A percentile compares a stretch with the other conserved stretches of the same genome.
Conservation (phyloP, 2,888 invertebrate species). For the Parascotia fuliginaria region DNA sequence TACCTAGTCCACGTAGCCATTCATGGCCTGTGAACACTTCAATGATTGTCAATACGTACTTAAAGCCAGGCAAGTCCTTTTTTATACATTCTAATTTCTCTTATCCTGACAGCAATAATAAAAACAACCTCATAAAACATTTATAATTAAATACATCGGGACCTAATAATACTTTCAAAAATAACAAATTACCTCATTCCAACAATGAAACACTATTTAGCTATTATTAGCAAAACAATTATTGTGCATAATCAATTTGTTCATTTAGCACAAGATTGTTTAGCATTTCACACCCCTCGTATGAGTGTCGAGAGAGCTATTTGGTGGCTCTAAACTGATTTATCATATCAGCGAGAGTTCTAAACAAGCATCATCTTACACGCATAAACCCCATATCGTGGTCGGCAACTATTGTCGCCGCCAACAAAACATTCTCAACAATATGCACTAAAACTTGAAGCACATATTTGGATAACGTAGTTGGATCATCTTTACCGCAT, state of each 20-base stretch:
- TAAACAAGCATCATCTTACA: slow-evolving; percentile 85
- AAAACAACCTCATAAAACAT: no score
- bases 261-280: slow-evolving; percentile 77
- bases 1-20: no score
- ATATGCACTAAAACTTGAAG: slow-evolving; percentile 72
- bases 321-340: slow-evolving; percentile 80
- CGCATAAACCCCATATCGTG: slow-evolving; percentile 81
- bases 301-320: slow-evolving; percentile 76
- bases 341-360: slow-evolving; percentile 81
- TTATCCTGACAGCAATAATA: no score
- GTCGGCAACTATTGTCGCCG: slow-evolving; percentile 57
- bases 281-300: slow-evolving; percentile 68
- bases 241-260: slow-evolving; percentile 72
- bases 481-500: slow-evolving; percentile 59
- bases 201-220: slow-evolving; percentile 1
- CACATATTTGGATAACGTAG: slow-evolving; percentile 73
- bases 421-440: slow-evolving; percentile 74
- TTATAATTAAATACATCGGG: no score
- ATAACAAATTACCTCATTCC: neutral
- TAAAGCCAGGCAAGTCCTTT: no score
- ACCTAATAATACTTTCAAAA: no score
- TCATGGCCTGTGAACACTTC: no score
- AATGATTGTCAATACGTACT: no score
- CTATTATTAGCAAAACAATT: slow-evolving; percentile 44
- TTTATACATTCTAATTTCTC: no score